A percentile compares a stretch with the other conserved stretches of the same genome.
phyloP scores from a whole-genome alignment of 2,113 vertebrate genomes.

The Larimichthys polyactis region DNA sequence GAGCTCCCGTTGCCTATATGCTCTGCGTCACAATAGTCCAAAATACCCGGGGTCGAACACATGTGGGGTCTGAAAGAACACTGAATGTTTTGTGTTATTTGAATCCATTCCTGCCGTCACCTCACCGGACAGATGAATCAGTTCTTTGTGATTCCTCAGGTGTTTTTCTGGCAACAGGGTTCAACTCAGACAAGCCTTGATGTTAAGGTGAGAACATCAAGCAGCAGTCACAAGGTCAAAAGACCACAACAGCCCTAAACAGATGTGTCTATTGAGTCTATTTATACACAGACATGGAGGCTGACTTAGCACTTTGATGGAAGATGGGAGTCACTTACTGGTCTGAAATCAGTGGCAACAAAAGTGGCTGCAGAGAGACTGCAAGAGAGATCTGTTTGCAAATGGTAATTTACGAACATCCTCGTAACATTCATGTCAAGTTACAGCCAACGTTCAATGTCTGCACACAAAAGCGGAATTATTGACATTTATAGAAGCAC shows the following conservation, averaged over 20 bases:
- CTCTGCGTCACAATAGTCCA: conserved; percentile 35
- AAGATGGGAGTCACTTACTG: neutral
- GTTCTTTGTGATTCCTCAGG: neutral
- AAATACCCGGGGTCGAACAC: neutral
- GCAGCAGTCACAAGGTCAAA: conserved; percentile 56
- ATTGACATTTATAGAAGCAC: conserved; percentile 27
- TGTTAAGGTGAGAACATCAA: conserved; percentile 46
- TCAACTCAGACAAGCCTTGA: conserved; percentile 34
- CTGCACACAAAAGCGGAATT: conserved; percentile 26
- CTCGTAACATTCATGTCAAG: conserved; percentile 38
- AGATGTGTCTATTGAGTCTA: conserved; percentile 64
- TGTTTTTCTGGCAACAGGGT: neutral
- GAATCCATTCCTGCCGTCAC: conserved; percentile 2
- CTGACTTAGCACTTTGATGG: conserved; percentile 58
- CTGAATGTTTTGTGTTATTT: conserved; percentile 27
- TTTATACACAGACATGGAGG: conserved; percentile 35
- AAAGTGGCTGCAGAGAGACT: conserved; percentile 13
- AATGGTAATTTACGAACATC: conserved; percentile 19
- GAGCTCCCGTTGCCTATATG: conserved; percentile 14
- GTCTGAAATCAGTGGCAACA: conserved; percentile 8
- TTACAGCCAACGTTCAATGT: neutral
- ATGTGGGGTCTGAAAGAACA: conserved; percentile 36
- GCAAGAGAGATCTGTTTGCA: conserved; percentile 31
- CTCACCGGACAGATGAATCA: neutral
- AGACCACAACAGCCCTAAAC: conserved; percentile 40